These are phyloP conservation scores for Meghimatium bilineatum DNA, from an alignment of 2,888 invertebrate species.

Conservation along the genomic window DNA sequence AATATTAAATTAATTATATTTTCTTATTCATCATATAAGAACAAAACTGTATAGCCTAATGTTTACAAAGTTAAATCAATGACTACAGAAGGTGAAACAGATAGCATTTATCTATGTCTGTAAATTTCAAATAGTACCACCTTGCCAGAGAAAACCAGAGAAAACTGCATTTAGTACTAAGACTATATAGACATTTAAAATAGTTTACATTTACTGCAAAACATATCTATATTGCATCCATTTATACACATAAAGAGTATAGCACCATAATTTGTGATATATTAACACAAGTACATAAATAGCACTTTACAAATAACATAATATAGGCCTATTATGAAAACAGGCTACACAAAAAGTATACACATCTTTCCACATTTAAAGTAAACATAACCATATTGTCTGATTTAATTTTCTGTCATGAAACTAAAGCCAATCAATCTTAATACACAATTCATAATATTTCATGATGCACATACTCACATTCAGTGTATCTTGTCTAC, in stretches of 20 bases:
- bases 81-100: no score
- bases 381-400: no score
- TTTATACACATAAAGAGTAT: neutral
- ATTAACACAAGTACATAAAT: neutral
- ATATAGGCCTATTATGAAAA: neutral
- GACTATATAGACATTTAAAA: neutral
- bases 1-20: no score
- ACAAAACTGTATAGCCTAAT: no score
- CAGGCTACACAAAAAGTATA: neutral
- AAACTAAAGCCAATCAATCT: neutral
- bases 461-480: neutral
- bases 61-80: no score
- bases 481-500: neutral
- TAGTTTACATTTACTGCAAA: neutral
- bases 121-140: no score
- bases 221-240: neutral
- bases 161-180: neutral
- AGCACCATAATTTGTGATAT: slow-evolving; percentile 3
- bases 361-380: neutral
- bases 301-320: neutral
- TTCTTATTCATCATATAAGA: no score
- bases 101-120: no score
- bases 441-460: neutral
- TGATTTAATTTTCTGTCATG: no score
- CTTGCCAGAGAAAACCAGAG: neutral